phyloP scores from a whole-genome alignment of 2,888 invertebrate species.

The Drosophila austrosaltans region DNA sequence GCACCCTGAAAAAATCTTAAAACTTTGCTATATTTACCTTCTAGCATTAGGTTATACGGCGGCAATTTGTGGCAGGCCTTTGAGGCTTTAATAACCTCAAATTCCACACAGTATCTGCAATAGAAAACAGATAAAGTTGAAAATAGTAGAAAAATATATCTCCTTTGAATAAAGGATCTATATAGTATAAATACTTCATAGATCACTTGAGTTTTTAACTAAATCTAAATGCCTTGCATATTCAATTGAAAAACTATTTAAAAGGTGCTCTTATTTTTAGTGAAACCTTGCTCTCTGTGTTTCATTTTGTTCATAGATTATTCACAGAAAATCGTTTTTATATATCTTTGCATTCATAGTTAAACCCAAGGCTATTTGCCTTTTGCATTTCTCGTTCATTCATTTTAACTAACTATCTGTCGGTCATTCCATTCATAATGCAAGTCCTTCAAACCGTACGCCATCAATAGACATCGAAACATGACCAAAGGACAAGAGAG shows the following conservation, averaged over 20 bases:
- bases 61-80: conserved; percentile 91
- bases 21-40: conserved; percentile 85
- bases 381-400: conserved; percentile 15
- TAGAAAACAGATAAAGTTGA: conserved; percentile 70
- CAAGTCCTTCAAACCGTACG: conserved; percentile 33
- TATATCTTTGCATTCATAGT: neutral
- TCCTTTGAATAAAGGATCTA: no score
- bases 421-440: conserved; percentile 31
- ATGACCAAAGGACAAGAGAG: neutral
- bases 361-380: conserved; percentile 7
- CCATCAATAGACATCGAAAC: conserved; percentile 31
- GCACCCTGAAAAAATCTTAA: neutral
- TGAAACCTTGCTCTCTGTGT: neutral
- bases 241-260: neutral
- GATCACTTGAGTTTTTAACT: no score
- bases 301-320: neutral
- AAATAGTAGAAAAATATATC: no score
- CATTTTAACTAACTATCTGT: conserved; percentile 2
- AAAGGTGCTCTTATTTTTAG: neutral
- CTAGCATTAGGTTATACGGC: conserved; percentile 88
- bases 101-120: conserved; percentile 93
- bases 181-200: no score
- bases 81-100: conserved; percentile 91
- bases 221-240: no score
- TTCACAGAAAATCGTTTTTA: neutral